Conservation (phyloP, 2,888 invertebrate genomes). For the Prenolepis imparis region DNA sequence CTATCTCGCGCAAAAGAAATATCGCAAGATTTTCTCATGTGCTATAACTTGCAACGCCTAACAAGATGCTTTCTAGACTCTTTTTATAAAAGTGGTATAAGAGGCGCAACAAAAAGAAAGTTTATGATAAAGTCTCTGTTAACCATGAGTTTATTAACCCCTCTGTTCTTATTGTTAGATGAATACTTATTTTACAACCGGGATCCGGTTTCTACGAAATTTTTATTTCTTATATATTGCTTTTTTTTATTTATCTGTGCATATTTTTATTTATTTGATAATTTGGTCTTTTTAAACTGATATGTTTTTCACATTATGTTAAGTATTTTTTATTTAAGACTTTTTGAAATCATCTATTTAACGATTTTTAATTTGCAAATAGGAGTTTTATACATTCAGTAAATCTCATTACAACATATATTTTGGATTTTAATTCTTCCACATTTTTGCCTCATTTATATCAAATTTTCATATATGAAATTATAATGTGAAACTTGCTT, state of each 20-base stretch:
- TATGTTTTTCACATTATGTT: not conserved
- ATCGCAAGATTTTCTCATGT: not conserved
- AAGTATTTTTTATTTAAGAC: not conserved
- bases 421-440: not conserved
- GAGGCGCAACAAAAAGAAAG: not conserved
- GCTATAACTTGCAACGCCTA: constrained; percentile 13
- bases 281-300: not conserved
- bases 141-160: constrained; percentile 6
- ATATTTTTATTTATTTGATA: not conserved
- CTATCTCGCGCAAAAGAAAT: not conserved
- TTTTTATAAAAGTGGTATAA: constrained; percentile 27
- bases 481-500: not conserved
- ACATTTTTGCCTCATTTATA: constrained; percentile 2
- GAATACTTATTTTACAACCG: not conserved
- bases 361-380: not conserved
- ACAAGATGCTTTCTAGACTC: not conserved
- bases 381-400: not conserved
- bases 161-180: not conserved
- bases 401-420: constrained; percentile 2
- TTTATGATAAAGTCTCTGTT: not conserved
- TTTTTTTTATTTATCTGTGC: not conserved
- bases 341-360: not conserved
- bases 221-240: not conserved
- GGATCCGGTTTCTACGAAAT: not conserved
- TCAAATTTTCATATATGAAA: not conserved